Conservation (phyloP, 2,113 vertebrate genomes). For the Boulengerochromis microlepis region DNA sequence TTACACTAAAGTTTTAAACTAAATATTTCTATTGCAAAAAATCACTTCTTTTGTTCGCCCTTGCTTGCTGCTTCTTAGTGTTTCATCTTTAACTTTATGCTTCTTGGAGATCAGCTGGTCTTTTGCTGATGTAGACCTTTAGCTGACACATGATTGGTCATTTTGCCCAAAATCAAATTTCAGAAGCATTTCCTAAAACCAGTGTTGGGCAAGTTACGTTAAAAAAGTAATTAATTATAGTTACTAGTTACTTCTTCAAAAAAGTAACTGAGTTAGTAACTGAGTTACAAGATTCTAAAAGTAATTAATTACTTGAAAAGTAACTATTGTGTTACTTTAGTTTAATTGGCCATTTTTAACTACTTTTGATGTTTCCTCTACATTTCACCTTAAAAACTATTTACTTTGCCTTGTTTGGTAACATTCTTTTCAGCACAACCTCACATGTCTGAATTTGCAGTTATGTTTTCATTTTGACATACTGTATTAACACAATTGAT, state of each 20-base stretch:
- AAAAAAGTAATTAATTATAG: background rate
- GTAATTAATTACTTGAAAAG: background rate
- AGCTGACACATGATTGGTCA: background rate
- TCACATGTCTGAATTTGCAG: no score
- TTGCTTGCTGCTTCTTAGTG: background rate
- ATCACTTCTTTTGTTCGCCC: background rate
- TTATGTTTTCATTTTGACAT: no score
- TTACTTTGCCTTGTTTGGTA: no score
- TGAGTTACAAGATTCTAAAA: background rate
- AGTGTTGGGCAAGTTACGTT: background rate
- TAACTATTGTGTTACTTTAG: no score
- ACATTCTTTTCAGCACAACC: no score
- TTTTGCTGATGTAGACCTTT: background rate
- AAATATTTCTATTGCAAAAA: background rate
- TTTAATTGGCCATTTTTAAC: no score
- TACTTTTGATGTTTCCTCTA: no score
- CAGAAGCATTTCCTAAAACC: background rate
- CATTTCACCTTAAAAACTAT: no score
- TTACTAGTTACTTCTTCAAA: background rate
- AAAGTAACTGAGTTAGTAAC: background rate
- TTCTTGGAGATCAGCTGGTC: background rate
- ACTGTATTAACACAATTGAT: background rate
- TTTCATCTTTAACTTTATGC: background rate
- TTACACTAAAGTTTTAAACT: background rate
- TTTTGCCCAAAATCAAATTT: background rate